phyloP scores from a whole-genome alignment of 2,113 vertebrate genomes.

The Coreoperca whiteheadi region DNA sequence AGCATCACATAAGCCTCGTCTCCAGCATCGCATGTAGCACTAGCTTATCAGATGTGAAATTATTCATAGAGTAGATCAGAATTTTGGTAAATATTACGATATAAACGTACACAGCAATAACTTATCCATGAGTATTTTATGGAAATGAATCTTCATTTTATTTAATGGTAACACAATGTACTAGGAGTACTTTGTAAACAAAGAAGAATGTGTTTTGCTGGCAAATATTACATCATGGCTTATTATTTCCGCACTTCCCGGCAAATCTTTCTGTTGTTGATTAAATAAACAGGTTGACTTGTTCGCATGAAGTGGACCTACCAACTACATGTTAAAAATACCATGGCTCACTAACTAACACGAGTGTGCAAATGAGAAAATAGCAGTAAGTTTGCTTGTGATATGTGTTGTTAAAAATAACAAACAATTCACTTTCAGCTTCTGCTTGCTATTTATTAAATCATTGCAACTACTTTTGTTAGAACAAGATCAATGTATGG shows the following conservation, averaged over 20 bases:
- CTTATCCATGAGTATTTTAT: too few species aligned
- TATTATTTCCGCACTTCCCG: too few species aligned
- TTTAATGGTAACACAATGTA: not conserved
- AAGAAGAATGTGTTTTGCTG: not conserved
- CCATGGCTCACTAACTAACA: constrained; percentile 6
- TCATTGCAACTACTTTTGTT: not conserved
- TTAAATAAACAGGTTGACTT: too few species aligned
- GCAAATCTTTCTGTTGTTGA: too few species aligned
- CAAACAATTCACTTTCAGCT: not conserved
- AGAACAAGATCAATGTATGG: not conserved
- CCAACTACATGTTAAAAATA: constrained; percentile 31
- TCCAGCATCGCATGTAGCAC: too few species aligned
- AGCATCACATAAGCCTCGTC: too few species aligned
- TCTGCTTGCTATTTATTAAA: not conserved
- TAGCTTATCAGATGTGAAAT: too few species aligned
- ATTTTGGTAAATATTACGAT: not conserved
- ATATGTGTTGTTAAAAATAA: not conserved
- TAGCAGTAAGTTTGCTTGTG: not conserved
- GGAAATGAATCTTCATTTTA: too few species aligned
- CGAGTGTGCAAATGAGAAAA: constrained; percentile 27
- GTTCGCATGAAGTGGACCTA: constrained; percentile 8
- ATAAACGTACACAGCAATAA: too few species aligned
- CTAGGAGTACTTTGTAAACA: not conserved
- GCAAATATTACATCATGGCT: too few species aligned
- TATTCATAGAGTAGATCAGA: not conserved